Evolutionary conservation across 2,888 invertebrate genomes (phyloP).

Genomic region (Ophion slaviceki): DNA sequence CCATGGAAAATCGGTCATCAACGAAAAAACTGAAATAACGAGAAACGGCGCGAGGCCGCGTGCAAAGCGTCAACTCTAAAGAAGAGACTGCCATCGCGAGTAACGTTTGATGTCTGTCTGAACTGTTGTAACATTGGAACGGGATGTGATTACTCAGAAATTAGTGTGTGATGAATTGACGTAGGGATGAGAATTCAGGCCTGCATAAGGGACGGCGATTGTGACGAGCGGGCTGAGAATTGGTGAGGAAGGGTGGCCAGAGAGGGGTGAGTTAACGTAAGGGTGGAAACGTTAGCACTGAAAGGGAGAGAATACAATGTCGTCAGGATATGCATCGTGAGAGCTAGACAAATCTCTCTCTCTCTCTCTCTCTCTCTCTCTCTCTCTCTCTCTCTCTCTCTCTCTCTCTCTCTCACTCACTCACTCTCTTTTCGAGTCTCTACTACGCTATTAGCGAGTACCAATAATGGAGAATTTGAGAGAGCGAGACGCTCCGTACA

Average conservation of each 20-base stretch:
- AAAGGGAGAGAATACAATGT: constrained; percentile 57
- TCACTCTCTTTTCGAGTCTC: constrained; percentile 56
- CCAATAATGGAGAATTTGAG: constrained; percentile 61
- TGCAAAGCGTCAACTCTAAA: no score
- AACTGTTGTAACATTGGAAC: constrained; percentile 45
- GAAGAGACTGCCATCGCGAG: background rate
- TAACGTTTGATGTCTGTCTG: constrained; percentile 53
- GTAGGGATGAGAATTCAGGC: constrained; percentile 38
- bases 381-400: background rate
- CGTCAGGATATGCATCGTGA: constrained; percentile 11
- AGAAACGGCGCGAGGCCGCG: no score
- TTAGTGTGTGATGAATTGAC: constrained; percentile 53
- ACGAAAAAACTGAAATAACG: no score
- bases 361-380: background rate
- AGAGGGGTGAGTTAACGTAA: no score
- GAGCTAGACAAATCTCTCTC: constrained; percentile 21
- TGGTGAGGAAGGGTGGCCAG: no score
- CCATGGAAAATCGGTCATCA: no score
- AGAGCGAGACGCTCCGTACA: constrained; percentile 61
- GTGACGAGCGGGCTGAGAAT: background rate
- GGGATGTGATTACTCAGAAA: constrained; percentile 56
- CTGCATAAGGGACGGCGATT: background rate
- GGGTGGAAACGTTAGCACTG: constrained; percentile 1
- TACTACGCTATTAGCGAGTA: constrained; percentile 65
- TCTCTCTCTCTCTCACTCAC: background rate